Percentiles rank a stretch among this genome's conserved stretches.
phyloP scores from a whole-genome alignment of 2,888 invertebrate species.

The Scaptomyza tumidula region DNA sequence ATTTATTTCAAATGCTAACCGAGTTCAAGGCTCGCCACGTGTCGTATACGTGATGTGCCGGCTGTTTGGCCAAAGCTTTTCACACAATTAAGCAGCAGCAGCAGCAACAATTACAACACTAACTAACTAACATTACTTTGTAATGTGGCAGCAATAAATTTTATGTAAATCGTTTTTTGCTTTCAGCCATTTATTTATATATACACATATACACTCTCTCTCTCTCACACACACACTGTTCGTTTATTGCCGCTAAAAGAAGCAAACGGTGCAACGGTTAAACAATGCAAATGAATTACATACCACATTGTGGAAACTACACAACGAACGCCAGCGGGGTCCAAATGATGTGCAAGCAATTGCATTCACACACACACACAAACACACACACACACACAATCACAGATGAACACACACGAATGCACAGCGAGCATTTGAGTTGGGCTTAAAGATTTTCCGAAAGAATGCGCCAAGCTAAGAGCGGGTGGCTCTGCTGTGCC shows the following conservation, averaged over 20 bases:
- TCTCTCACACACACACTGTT: too few relatives aligned
- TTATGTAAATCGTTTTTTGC: constrained; percentile 75
- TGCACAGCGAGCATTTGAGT: constrained; percentile 11
- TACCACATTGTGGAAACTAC: constrained; percentile 40
- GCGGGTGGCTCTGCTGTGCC: constrained; percentile 53
- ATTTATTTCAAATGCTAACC: constrained; percentile 46
- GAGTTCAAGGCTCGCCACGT: constrained; percentile 78
- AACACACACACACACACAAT: constrained; percentile 12
- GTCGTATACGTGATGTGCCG: constrained; percentile 73
- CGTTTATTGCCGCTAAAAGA: constrained; percentile 55
- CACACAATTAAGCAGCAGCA: constrained; percentile 71
- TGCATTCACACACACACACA: constrained; percentile 37
- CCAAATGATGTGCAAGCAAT: constrained; percentile 71
- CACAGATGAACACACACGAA: background rate
- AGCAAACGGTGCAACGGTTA: constrained; percentile 69
- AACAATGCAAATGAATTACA: constrained; percentile 81
- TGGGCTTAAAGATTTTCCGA: constrained; percentile 69
- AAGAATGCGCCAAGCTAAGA: constrained; percentile 63
- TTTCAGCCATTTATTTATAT: constrained; percentile 41
- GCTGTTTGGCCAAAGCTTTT: constrained; percentile 54
- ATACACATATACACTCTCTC: background rate
- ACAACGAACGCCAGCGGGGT: constrained; percentile 27
- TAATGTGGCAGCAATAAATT: constrained; percentile 81
- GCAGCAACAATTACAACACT: constrained; percentile 49
- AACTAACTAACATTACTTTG: constrained; percentile 68